Conservation (phyloP, 2,888 invertebrate genomes). For the Andrena praecox region DNA sequence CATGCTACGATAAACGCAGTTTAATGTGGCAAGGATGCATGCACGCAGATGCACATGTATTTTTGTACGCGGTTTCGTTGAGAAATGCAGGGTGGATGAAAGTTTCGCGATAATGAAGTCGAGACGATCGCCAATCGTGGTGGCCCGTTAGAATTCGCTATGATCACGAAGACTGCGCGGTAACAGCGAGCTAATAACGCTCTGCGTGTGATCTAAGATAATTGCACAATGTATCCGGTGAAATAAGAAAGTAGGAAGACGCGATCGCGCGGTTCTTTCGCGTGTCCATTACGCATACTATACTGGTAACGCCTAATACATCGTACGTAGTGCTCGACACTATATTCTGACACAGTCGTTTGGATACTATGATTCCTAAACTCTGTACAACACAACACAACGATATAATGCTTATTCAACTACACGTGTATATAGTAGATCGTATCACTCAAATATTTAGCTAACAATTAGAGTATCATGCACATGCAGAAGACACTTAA, state of each 20-base stretch:
- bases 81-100: constrained; percentile 30
- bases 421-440: constrained; percentile 25
- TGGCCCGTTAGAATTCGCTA: neutral
- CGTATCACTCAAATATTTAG: constrained; percentile 32
- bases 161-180: constrained; percentile 42
- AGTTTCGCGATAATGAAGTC: neutral
- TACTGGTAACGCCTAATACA: constrained; percentile 47
- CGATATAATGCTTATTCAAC: constrained; percentile 47
- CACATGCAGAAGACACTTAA: constrained; percentile 58
- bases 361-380: constrained; percentile 34
- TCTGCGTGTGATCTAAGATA: constrained; percentile 14
- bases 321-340: constrained; percentile 43
- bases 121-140: neutral
- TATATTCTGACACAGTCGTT: constrained; percentile 31
- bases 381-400: constrained; percentile 48
- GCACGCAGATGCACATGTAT: constrained; percentile 14
- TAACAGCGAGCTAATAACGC: constrained; percentile 36
- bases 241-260: constrained; percentile 21
- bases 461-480: constrained; percentile 61
- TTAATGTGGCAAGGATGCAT: constrained; percentile 48
- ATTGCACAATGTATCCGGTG: constrained; percentile 15
- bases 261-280: constrained; percentile 6
- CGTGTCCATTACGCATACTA: constrained; percentile 30
- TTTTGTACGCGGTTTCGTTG: constrained; percentile 18
- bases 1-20: constrained; percentile 42